A percentile compares a stretch with the other conserved stretches of the same genome.
These are phyloP conservation scores for Sigmodon hispidus DNA, from an alignment of 2,113 vertebrate species.

Conservation along the genomic window DNA sequence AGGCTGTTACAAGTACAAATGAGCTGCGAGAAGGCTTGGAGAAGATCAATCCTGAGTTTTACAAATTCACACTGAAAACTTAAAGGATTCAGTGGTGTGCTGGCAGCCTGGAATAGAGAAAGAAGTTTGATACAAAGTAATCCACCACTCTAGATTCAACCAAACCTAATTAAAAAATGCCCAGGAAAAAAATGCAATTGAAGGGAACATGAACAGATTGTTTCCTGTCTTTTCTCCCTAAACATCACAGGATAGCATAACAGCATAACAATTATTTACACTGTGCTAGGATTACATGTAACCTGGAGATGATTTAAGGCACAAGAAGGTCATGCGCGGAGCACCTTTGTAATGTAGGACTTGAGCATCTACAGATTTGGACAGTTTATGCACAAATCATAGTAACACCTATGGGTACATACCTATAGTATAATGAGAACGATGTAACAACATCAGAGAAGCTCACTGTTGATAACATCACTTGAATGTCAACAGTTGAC, in stretches of 20 bases:
- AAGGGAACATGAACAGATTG: neutral
- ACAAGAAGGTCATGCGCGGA: no score
- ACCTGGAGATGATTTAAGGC: neutral
- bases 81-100: slow-evolving; percentile 96
- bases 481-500: neutral
- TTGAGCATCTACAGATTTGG: neutral
- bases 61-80: slow-evolving; percentile 99
- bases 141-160: neutral
- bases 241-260: neutral
- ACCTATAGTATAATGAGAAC: neutral
- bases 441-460: neutral
- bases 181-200: neutral
- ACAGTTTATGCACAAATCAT: neutral
- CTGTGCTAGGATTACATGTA: neutral
- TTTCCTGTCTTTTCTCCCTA: neutral
- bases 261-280: neutral
- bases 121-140: slow-evolving; percentile 61
- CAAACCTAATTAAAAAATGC: neutral
- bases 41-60: slow-evolving; percentile 96
- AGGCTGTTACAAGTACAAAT: slow-evolving; percentile 99
- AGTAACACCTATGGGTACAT: neutral
- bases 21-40: slow-evolving; percentile 97
- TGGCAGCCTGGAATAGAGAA: slow-evolving; percentile 91
- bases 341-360: neutral
- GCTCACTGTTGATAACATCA: neutral